These are phyloP conservation scores for Lydus trimaculatus DNA, from an alignment of 2,888 invertebrate species.

Conservation along the genomic window DNA sequence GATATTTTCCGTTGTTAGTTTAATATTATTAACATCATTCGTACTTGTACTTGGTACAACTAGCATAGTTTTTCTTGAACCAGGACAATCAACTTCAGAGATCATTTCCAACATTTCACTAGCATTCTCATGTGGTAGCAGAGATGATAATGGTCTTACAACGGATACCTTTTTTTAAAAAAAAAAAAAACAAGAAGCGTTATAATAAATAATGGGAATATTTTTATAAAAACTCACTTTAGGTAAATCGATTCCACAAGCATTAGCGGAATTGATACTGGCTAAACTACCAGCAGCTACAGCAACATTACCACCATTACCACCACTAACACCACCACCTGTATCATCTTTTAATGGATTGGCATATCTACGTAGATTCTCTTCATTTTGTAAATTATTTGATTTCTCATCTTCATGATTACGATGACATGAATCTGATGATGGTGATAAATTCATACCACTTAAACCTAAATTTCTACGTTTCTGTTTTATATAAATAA, in stretches of 20 bases:
- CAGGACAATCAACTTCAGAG: conserved; percentile 64
- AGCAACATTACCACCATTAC: conserved; percentile 48
- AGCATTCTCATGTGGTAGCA: conserved; percentile 60
- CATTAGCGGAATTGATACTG: conserved; percentile 50
- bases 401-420: conserved; percentile 87
- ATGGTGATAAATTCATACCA: conserved; percentile 64
- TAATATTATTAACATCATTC: conserved; percentile 48
- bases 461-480: conserved; percentile 63
- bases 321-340: conserved; percentile 51
- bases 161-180: conserved; percentile 35
- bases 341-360: conserved; percentile 76
- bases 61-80: conserved; percentile 57
- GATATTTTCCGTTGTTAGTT: conserved; percentile 49
- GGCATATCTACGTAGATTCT: conserved; percentile 83
- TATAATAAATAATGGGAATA: neutral
- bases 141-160: conserved; percentile 58
- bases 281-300: conserved; percentile 51
- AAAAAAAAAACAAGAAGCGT: neutral
- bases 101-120: conserved; percentile 72
- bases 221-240: conserved; percentile 52
- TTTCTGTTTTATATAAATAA: conserved; percentile 67
- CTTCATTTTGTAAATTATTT: conserved; percentile 90
- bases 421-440: conserved; percentile 67
- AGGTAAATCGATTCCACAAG: conserved; percentile 58
- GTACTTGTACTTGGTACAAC: conserved; percentile 61